Base-by-base conservation (phyloP, 2,113 vertebrate species). In the Pteronura brasiliensis region DNA sequence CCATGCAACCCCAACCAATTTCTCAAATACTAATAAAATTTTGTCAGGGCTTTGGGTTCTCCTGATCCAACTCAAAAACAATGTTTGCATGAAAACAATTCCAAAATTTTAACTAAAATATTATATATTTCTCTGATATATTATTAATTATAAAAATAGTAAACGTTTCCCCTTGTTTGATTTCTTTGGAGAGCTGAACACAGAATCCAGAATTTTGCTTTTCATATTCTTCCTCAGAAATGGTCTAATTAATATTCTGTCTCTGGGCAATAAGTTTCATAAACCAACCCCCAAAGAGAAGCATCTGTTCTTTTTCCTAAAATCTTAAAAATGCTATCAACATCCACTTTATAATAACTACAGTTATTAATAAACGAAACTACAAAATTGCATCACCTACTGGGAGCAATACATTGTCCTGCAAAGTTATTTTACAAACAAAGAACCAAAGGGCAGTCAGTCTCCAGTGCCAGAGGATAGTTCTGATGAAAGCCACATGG, bases 211-310 rank as follows among this genome's bases (percentile, higher is more conserved):
- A 42, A 63, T 91, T 92, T 98, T 86, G 27, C 25, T 81, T 92
- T 90, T 92, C 72, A 81, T 90, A 69, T 82, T 96, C 96, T 97
- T 76, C 67, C 36, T 91, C 57, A 93, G 86, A 95, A 95, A 94
- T 44, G 34, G 59, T 59, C 85, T 97, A 97, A 97, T 96, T 96
- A 96, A 74, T 94, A 91, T 95, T 65, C 67, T 90, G 47, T 94
- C 94, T 95, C 94, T 96, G 85, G 74, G 39, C 27, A 87, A 77
- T 52, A 91, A 86, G 88, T 95, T 93, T 98, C 93, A 96, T 96
- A 96, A 97, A 95, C 29, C 74, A 88, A 57, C 17, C 57, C 67
- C 86, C 74, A 96, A 93, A 97, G 88, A 91, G 77, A 93, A 52
- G 88, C 34, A n/a, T 72, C 39, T 90, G 77, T 65, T 95, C 79